Base-by-base conservation (phyloP, 2,797 vertebrate genomes). In the Poecilia velifera region DNA sequence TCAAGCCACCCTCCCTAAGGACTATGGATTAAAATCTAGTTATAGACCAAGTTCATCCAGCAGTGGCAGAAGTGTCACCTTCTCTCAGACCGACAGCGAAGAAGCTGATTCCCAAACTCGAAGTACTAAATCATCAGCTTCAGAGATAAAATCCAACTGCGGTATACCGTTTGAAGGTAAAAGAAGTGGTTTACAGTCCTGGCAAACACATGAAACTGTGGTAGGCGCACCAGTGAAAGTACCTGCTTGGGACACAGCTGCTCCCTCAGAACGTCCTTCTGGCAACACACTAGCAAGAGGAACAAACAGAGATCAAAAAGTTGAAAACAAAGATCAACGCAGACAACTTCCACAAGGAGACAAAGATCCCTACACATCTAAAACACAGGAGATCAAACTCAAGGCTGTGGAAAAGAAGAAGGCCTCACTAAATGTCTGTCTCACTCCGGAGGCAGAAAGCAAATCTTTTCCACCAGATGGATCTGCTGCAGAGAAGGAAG, bases 341-440 rank as follows among this genome's bases (percentile, higher is more conserved):
- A 92, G 93, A 93, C 92, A 93, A 88, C 84, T 81, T 73, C 91
- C 91, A 74, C 90, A 90, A 20, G 74, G 49, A 83, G 84, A 87
- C 82, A 94, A 84, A 9, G 90, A 73, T n/a, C 74, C 84, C 47
- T 91, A 93, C 80, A 91, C 89, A 45, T 94, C 95, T 74, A 95
- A 91, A 90, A 92, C 93, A 0, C 94, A 92, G 91, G 95, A 96
- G 79, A 94, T 93, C 80, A 92, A 88, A 62, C 72, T 95, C 36
- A 94, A 93, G 90, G 88, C 36, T 9, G 86, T 75, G 1, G 93
- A 92, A 83, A 95, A 96, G 86, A 95, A 93, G 78, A 96, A 92
- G 84, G 83, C 94, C 0, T 95, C 94, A 0, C 81, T 93, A 1
- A 94, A 81, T 51, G 84, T 91, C 36, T 86, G 92, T 82, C 86